Conservation (phyloP, 2,888 invertebrate genomes). For the Ornithoptera priamus region DNA sequence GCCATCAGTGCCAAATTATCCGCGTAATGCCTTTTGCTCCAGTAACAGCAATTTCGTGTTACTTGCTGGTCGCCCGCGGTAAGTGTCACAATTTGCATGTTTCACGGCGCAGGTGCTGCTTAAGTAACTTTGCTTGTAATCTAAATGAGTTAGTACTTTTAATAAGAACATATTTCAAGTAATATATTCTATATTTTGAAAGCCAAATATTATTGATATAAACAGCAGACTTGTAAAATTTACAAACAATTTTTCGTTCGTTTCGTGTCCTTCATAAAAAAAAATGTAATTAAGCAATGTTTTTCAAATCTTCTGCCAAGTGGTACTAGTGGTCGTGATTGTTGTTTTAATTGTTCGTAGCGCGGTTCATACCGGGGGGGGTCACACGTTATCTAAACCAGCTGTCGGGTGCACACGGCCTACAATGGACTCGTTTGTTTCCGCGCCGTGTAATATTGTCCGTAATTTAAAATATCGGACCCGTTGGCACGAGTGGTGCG, state of each 20-base stretch:
- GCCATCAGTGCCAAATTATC: constrained; percentile 49
- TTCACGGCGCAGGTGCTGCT: constrained; percentile 39
- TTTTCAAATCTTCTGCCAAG: constrained; percentile 36
- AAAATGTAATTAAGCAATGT: constrained; percentile 24
- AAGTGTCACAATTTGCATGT: constrained; percentile 45
- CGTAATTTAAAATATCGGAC: constrained; percentile 75
- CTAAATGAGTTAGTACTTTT: constrained; percentile 24
- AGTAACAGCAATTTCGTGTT: constrained; percentile 40
- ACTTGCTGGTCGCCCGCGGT: constrained; percentile 37
- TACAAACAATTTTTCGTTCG: background rate
- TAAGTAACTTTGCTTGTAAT: constrained; percentile 22
- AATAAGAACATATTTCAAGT: constrained; percentile 17
- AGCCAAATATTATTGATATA: background rate
- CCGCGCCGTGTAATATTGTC: constrained; percentile 71
- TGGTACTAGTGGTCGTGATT: constrained; percentile 44
- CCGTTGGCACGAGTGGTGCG: constrained; percentile 50
- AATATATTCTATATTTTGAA: background rate
- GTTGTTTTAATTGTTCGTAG: constrained; percentile 58
- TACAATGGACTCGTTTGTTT: constrained; percentile 73
- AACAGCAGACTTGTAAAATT: background rate
- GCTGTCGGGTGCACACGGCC: constrained; percentile 69
- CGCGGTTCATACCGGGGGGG: constrained; percentile 65
- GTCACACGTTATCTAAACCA: constrained; percentile 77
- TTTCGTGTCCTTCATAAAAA: constrained; percentile 13
- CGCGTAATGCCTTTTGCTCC: constrained; percentile 41